Base-by-base conservation (phyloP, 2,113 vertebrate species). In the Tringa solitaria region DNA sequence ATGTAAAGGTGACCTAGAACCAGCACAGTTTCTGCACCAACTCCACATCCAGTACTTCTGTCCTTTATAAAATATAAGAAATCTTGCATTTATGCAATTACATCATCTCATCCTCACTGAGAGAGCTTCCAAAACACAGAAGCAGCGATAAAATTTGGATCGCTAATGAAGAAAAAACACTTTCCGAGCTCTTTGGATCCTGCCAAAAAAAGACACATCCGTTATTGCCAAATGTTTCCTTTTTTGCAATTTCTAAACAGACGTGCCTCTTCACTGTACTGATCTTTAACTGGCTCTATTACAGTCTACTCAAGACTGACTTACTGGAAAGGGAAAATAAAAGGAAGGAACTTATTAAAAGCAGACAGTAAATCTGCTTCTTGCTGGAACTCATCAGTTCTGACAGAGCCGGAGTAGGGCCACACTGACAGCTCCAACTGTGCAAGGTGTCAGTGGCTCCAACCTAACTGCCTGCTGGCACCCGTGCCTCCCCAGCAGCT, bases 401-500 rank as follows among this genome's bases (percentile, higher is more conserved):
- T 43, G 74, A 67, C 10, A 12, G 56, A 91, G 50, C 8, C 0
- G 0, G 41, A 37, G 33, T 5, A 50, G 32, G 50, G 26, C 21
- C 54, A 70, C 37, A 6, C 24, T 21, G 64, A 70, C 46, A 94
- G 64, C 30, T 57, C 43, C 9, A 2, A 17, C 30, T 4, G 8
- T 14, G 33, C 53, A 17, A 0, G 0, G 32, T 8, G 13, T 27
- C 48, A 73, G 11, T 8, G 2, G 10, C 39, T 26, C n/a, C 0
- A 0, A 16, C 53, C 35, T 24, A 5, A 1, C 14, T 1, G 1
- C 39, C 56, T 39, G 7, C 8, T 50, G 1, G 3, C 26, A 9
- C 41, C 54, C 10, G 0, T 1, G 3, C 20, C 32, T 67, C 56
- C 61, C 68, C 53, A 89, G 84, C 63, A 84, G 50, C 63, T 61